phyloP scores from a whole-genome alignment of 2,797 vertebrate species.

The Sphenopsis melanotis region DNA sequence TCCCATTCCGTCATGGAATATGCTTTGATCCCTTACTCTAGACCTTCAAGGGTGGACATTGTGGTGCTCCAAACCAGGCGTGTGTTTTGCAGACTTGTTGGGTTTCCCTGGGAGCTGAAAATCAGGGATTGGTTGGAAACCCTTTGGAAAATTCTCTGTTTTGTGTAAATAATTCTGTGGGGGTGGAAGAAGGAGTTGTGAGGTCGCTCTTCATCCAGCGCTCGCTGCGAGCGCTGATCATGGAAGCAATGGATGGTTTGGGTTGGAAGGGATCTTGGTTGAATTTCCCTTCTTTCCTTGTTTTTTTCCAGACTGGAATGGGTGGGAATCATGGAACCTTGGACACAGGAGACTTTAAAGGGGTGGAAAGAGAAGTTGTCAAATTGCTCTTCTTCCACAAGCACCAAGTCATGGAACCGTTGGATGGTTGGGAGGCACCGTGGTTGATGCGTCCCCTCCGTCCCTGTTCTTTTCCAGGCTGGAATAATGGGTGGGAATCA shows the following conservation, averaged over 20 bases:
- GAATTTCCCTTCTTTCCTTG: neutral
- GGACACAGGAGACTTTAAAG: constrained; percentile 76
- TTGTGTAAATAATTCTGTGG: neutral
- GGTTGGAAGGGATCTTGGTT: too few relatives aligned
- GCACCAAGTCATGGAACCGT: neutral
- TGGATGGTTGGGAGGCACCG: fast-evolving
- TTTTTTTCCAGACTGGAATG: neutral
- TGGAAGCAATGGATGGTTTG: fast-evolving
- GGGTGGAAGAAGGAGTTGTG: neutral
- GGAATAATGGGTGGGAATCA: too few relatives aligned
- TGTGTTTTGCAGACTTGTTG: neutral
- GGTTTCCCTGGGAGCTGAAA: neutral
- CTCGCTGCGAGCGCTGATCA: fast-evolving
- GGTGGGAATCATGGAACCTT: constrained; percentile 81
- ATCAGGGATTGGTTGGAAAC: neutral
- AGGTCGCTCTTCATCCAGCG: fast-evolving
- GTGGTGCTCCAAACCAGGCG: fast-evolving
- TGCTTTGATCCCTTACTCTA: fast-evolving
- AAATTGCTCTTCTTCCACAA: too few relatives aligned
- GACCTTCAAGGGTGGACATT: too few relatives aligned
- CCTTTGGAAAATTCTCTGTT: neutral
- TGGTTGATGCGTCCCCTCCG: neutral
- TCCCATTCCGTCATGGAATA: neutral
- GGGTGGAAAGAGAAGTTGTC: neutral
- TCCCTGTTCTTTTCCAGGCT: neutral